Conservation (phyloP, 2,888 invertebrate species). For the Agonopterix alstromeriana region DNA sequence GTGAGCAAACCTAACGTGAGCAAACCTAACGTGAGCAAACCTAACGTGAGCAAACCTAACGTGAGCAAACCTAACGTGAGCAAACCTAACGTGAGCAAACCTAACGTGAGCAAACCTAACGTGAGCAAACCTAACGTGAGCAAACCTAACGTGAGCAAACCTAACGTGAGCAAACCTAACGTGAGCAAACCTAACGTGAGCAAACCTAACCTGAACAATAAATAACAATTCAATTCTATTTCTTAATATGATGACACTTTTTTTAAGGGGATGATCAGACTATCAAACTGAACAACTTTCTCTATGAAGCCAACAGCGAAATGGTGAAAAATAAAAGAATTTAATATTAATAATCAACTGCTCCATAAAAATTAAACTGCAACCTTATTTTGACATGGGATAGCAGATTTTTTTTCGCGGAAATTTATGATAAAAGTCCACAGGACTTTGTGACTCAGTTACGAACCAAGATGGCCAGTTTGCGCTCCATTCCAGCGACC, state of each 20-base stretch:
- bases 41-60: slow-evolving; percentile 9
- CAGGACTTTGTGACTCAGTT: too few species aligned
- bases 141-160: slow-evolving; percentile 9
- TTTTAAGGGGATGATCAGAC: too few species aligned
- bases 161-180: slow-evolving; percentile 17
- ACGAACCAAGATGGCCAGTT: too few species aligned
- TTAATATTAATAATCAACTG: slow-evolving; percentile 11
- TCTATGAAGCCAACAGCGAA: background rate
- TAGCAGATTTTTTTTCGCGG: too few species aligned
- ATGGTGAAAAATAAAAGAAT: background rate
- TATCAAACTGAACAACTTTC: slow-evolving; percentile 18
- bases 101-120: slow-evolving; percentile 8
- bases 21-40: slow-evolving; percentile 9
- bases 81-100: slow-evolving; percentile 8
- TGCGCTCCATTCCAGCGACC: too few species aligned
- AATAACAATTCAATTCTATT: slow-evolving; percentile 20
- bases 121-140: slow-evolving; percentile 16
- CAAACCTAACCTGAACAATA: slow-evolving; percentile 10
- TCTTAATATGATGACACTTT: slow-evolving; percentile 19
- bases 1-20: slow-evolving; percentile 8
- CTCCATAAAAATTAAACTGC: background rate
- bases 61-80: slow-evolving; percentile 8
- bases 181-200: slow-evolving; percentile 15
- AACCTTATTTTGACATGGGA: too few species aligned
- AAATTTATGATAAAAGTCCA: too few species aligned